Evolutionary conservation across 2,888 invertebrate genomes (phyloP), one percentile per base, ranked within the genome.

Genomic region (Strigamia crassipes): DNA sequence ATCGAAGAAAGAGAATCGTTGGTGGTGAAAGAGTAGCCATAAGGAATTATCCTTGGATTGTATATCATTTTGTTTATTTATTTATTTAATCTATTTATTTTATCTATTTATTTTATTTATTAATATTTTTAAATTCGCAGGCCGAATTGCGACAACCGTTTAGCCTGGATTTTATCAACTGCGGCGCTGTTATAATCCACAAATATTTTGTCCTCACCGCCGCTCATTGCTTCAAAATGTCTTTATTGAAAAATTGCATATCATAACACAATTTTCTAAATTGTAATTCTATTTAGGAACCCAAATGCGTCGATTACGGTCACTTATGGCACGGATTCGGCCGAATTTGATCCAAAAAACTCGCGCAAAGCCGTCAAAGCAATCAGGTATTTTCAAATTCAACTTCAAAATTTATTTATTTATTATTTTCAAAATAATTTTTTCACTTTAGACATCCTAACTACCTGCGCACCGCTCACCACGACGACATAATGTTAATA

Each of bases 1-100:
- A 0, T 0, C 0, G 38, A 10, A 13, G 18, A 12, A 79, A 79
- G 21, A 79, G 79, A 41, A 79, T 79, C 41, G 21, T 79, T 79
- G 79, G 79, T 0, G 79, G 79, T 8, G 79, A 79, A 42, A 1
- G 79, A 79, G 79, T 42, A n/a, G 4, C 42, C 9, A 79, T 79
- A 10, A 42, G 21, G 6, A 21, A 79, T 18, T 79, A 18, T 10
- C 79, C 79, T 6, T 79, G 79, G 79, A 79, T 79, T 38, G 79
- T 79, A 18, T 0, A 41, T 79, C 4, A 23, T 15, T 77, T 27
- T 5, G 8, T 9, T 77, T 21, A 77, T 8, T 77, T 15, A 15
- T 31, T 77, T n/a, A n/a, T n/a, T n/a, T n/a, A n/a, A n/a, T n/a
- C n/a, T n/a, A n/a, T n/a, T n/a, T n/a, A n/a, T n/a, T n/a, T n/a